Percentiles rank a stretch among this genome's conserved stretches.
Evolutionary conservation across 2,113 vertebrate genomes (phyloP).

Genomic region (Rhinopomastus cyanomelas): DNA sequence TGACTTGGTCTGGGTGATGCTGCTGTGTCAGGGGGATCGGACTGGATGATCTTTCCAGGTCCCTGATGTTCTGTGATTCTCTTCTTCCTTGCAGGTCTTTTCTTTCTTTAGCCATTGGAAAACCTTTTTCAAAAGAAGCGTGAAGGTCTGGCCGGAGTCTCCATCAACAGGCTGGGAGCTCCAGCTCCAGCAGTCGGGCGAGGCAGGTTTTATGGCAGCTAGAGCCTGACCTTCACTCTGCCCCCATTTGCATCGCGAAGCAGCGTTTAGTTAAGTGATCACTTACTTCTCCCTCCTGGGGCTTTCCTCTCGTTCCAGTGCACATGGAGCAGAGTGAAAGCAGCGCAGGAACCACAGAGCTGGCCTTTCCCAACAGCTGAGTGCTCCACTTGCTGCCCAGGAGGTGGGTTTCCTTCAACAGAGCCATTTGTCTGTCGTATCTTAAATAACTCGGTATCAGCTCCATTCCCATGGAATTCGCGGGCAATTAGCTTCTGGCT

Average conservation of each 20-base stretch:
- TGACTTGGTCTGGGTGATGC: too few species aligned
- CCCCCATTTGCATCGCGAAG: background rate
- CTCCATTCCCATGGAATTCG: background rate
- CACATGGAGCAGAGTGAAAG: background rate
- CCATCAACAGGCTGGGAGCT: background rate
- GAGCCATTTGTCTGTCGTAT: background rate
- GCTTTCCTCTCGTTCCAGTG: constrained; percentile 1
- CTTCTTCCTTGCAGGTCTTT: too few species aligned
- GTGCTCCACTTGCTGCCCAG: background rate
- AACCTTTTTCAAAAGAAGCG: background rate
- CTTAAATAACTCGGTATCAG: background rate
- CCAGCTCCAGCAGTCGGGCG: background rate
- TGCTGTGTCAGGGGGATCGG: too few species aligned
- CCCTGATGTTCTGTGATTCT: too few species aligned
- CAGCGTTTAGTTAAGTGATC: constrained; percentile 29
- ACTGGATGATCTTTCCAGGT: too few species aligned
- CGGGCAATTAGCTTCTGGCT: background rate
- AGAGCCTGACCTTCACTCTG: background rate
- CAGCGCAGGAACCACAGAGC: background rate
- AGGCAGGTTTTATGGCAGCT: background rate
- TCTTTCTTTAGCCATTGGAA: background rate
- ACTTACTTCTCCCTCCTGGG: constrained; percentile 34
- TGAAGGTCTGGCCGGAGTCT: background rate
- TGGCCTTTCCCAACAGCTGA: background rate
- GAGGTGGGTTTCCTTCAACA: background rate